These are phyloP conservation scores for Corythornis madagascariensis DNA, from an alignment of 2,113 vertebrate species.

Conservation along the genomic window DNA sequence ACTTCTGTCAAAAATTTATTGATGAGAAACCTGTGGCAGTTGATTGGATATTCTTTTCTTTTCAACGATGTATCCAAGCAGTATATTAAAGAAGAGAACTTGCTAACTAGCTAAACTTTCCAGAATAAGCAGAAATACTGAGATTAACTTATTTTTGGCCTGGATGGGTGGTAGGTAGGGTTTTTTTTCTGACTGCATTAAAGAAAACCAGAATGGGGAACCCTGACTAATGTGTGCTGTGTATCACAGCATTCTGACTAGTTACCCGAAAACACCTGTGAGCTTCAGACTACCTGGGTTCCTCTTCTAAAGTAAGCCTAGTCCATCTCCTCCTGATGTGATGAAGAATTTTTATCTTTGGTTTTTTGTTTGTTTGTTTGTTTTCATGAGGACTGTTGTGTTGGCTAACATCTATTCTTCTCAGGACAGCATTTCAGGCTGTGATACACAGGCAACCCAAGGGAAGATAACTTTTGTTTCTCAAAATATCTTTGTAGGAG, in stretches of 20 bases:
- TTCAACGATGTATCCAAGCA: background rate
- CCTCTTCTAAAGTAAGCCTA: background rate
- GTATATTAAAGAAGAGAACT: background rate
- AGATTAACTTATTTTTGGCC: background rate
- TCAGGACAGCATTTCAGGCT: background rate
- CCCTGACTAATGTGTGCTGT: background rate
- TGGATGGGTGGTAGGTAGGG: background rate
- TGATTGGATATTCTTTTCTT: background rate
- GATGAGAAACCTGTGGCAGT: background rate
- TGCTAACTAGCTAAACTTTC: background rate
- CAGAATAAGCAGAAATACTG: background rate
- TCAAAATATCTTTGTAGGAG: background rate
- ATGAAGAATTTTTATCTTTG: background rate
- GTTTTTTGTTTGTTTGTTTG: too few relatives aligned
- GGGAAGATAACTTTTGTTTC: background rate
- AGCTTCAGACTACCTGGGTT: background rate
- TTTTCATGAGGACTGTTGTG: background rate
- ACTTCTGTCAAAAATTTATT: background rate
- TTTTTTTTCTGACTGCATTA: background rate
- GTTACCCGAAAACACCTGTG: background rate
- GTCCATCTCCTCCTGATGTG: background rate
- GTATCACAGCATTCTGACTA: accelerated
- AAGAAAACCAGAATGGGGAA: background rate
- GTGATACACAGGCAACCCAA: background rate
- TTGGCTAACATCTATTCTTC: background rate